Evolutionary conservation across 2,888 invertebrate species (phyloP), one percentile per base, ranked within the genome.

Genomic region (Camponotus fellah): DNA sequence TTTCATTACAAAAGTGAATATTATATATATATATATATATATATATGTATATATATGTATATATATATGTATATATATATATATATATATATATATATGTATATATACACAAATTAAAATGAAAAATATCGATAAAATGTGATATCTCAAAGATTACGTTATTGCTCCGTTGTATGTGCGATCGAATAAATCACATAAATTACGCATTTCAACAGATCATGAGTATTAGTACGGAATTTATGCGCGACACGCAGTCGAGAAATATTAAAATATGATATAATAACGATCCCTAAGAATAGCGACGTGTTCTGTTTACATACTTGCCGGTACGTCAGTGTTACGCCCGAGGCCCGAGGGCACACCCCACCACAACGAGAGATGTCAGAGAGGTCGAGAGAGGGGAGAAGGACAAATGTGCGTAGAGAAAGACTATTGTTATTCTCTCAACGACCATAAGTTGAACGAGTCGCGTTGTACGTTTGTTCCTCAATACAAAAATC

Each of bases 361-460:
- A 2, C 8, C 53, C 8, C 53, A 49, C 49, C n/a, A 53, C 14
- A n/a, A 53, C n/a, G n/a, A n/a, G 53, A 53, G n/a, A 8, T 53
- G 6, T 53, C 2, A n/a, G 53, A 53, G n/a, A 8, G n/a, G 6
- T 53, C 2, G n/a, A n/a, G 53, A n/a, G 53, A 17, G 17, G 53
- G 26, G 6, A n/a, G n/a, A n/a, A 53, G n/a, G 53, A 53, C 8
- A n/a, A 53, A n/a, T 4, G n/a, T 8, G 17, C 49, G 17, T 6
- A 49, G 53, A 53, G n/a, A 53, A 53, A 53, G n/a, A n/a, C n/a
- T n/a, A 53, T 53, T 49, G 49, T 49, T 53, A 49, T 49, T 49
- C 49, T n/a, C 6, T n/a, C n/a, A 17, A 49, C 17, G 17, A 6
- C 2, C 49, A n/a, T 49, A n/a, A 2, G 8, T 53, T 8, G 8